Base-by-base conservation (phyloP, 2,888 invertebrate species). In the Lasioglossum malachurum region DNA sequence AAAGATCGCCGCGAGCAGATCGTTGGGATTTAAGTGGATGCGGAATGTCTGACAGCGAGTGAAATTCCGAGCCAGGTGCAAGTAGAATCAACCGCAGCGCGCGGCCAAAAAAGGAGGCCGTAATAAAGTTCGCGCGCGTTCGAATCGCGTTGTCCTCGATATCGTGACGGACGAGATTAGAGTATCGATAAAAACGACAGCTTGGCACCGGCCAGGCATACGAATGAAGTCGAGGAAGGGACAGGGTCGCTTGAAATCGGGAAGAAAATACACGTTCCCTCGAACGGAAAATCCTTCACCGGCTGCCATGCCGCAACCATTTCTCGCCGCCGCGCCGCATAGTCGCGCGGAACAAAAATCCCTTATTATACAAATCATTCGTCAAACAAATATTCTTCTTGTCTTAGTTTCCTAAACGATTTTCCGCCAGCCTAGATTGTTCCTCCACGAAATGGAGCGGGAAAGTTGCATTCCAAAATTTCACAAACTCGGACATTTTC, bases 41-140 rank as follows among this genome's bases (percentile, higher is more conserved):
- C n/a, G 57, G 74, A 74, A 73, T 49, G 85, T 81, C 74, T 44
- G 85, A 79, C 76, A 27, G 76, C 73, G 38, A 78, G 53, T 38
- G 73, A 73, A 87, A 78, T 71, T 75, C 67, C 60, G 23, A 57
- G 74, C 71, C 83, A 78, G 80, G 75, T 76, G 81, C 78, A 19
- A 84, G 67, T 86, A 41, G 80, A 86, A 77, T 46, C 12, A 75
- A 78, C 64, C 72, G 64, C 69, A 64, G 38, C 53, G 41, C 38
- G 38, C 73, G 19, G 80, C 64, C 86, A 79, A 84, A 87, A 87
- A 82, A 84, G 84, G 41, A 57, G 64, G 44, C 71, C 7, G 74
- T 78, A 81, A 84, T 87, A 82, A 86, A 84, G 64, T 82, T 79
- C 57, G 78, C 78, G 73, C 78, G 75, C 75, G 77, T 72, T 67